phyloP scores from a whole-genome alignment of 2,888 invertebrate species.

The Epinotia demarniana region DNA sequence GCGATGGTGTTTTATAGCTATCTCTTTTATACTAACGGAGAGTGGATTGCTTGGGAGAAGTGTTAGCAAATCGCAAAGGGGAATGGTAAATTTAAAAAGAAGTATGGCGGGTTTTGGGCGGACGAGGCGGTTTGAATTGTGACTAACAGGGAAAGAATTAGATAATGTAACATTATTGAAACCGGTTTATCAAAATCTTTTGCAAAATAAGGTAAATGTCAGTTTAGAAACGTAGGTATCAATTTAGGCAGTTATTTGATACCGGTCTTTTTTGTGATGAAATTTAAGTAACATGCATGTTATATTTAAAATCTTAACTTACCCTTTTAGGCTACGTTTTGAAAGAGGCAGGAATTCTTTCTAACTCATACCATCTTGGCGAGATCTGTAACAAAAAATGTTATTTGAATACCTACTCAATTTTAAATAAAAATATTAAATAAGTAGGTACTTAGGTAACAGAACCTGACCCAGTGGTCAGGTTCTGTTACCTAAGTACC shows the following conservation, averaged over 20 bases:
- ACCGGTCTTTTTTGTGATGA: too few species aligned
- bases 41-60: slow-evolving; percentile 52
- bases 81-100: slow-evolving; percentile 73
- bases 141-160: not conserved
- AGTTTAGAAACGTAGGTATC: not conserved
- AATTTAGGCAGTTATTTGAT: not conserved
- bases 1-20: slow-evolving; percentile 40
- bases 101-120: slow-evolving; percentile 61
- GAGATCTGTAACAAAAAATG: slow-evolving; percentile 68
- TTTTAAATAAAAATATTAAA: not conserved
- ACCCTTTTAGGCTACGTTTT: slow-evolving; percentile 69
- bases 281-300: too few species aligned
- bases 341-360: slow-evolving; percentile 51
- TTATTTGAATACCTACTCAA: not conserved
- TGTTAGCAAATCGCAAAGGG: slow-evolving; percentile 71
- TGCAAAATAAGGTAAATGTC: too few species aligned
- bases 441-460: not conserved
- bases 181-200: not conserved
- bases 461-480: too few species aligned
- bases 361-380: slow-evolving; percentile 75
- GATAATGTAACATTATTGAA: not conserved
- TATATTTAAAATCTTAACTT: not conserved
- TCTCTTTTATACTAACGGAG: slow-evolving; percentile 51
- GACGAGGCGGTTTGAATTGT: not conserved
- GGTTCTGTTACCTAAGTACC: not conserved